Percentiles rank a stretch among this genome's conserved stretches.
Evolutionary conservation across 1,140 invertebrate genomes (phyloP).

Genomic region (Solenopsis invicta): DNA sequence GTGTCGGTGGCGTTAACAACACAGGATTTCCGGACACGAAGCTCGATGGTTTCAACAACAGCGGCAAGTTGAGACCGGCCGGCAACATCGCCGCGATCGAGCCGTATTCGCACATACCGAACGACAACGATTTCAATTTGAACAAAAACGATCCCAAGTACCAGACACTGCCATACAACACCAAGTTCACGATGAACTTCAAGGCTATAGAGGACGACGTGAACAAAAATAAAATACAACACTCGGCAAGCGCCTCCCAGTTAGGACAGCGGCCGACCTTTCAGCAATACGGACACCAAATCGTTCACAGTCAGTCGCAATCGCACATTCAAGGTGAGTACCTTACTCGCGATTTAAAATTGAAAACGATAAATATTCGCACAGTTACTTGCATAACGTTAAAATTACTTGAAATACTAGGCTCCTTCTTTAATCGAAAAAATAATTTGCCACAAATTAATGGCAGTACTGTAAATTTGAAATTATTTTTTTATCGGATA

Average conservation of each 20-base stretch:
- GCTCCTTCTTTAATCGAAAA: not conserved
- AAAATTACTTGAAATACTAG: not conserved
- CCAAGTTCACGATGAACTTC: constrained; percentile 92
- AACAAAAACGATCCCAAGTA: constrained; percentile 97
- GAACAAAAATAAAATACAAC: constrained; percentile 86
- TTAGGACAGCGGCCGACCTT: constrained; percentile 82
- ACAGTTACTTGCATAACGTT: constrained; percentile 5
- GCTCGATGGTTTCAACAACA: constrained; percentile 84
- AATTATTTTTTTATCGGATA: constrained; percentile 6
- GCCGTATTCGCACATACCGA: constrained; percentile 95
- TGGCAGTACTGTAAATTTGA: not conserved
- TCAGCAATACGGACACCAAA: constrained; percentile 85
- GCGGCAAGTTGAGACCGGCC: constrained; percentile 82
- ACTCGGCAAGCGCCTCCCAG: constrained; percentile 85
- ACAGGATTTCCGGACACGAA: constrained; percentile 79
- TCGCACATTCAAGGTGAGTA: constrained; percentile 85
- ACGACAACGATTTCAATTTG: constrained; percentile 89
- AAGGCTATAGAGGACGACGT: constrained; percentile 84
- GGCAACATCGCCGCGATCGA: constrained; percentile 96
- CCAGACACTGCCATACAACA: constrained; percentile 96
- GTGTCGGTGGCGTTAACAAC: constrained; percentile 54
- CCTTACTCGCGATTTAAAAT: constrained; percentile 6
- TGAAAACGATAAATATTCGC: not conserved
- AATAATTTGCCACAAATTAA: not conserved
- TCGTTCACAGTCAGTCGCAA: constrained; percentile 85